Conservation (phyloP, 2,113 vertebrate genomes). For the Dipodomys stephensi region DNA sequence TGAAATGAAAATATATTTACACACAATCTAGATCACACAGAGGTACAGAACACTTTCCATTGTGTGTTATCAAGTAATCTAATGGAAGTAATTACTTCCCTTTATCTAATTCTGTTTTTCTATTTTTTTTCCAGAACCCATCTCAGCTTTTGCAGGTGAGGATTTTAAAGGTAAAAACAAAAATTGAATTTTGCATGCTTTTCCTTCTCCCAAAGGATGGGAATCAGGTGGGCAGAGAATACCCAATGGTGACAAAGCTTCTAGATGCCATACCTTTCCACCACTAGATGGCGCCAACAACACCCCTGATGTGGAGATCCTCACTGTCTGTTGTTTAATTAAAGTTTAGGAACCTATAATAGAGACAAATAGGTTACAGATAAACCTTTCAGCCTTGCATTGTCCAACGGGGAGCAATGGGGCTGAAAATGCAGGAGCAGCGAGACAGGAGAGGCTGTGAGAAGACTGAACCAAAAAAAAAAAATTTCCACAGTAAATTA, state of each 20-base stretch:
- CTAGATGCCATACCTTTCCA: slow-evolving; percentile 62
- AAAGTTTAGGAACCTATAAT: slow-evolving; percentile 77
- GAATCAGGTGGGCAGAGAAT: slow-evolving; percentile 34
- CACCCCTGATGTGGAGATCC: slow-evolving; percentile 52
- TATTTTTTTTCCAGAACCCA: slow-evolving; percentile 91
- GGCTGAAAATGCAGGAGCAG: slow-evolving; percentile 72
- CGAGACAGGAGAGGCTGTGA: slow-evolving; percentile 70
- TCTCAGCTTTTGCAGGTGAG: slow-evolving; percentile 94
- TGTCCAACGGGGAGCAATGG: slow-evolving; percentile 76
- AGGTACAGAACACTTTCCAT: background rate
- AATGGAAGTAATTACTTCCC: background rate
- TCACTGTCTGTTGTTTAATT: slow-evolving; percentile 65
- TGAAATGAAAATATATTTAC: background rate
- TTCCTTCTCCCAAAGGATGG: slow-evolving; percentile 66
- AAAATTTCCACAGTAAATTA: slow-evolving; percentile 56
- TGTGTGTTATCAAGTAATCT: background rate
- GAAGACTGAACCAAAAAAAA: slow-evolving; percentile 53
- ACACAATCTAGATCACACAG: background rate
- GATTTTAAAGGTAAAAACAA: slow-evolving; percentile 90
- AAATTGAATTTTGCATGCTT: slow-evolving; percentile 60
- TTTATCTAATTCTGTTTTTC: slow-evolving; percentile 57
- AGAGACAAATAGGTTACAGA: slow-evolving; percentile 80
- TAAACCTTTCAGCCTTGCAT: slow-evolving; percentile 70
- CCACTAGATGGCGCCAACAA: slow-evolving; percentile 78
- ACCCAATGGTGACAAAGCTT: slow-evolving; percentile 59